Conservation (phyloP, 2,888 invertebrate genomes). For the Pseudoips prasinana region DNA sequence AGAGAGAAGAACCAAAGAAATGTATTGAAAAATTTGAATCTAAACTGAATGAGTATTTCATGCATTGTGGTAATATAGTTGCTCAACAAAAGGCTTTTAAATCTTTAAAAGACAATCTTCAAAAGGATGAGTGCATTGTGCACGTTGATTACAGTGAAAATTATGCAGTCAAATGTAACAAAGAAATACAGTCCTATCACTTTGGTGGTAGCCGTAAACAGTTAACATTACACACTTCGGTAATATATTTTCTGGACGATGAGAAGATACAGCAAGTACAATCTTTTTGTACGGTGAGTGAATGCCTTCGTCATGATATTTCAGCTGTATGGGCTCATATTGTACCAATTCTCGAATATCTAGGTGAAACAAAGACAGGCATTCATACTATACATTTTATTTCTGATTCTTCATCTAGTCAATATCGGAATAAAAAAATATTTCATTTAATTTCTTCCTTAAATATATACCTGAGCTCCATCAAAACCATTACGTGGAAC, state of each 20-base stretch:
- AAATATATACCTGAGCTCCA: too few species aligned
- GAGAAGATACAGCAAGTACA: too few species aligned
- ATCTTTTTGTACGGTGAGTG: neutral
- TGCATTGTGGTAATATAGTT: slow-evolving; percentile 1
- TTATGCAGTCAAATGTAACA: slow-evolving; percentile 5
- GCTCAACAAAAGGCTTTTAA: neutral
- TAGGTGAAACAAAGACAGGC: neutral
- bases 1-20: neutral
- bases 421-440: slow-evolving; percentile 5
- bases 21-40: neutral
- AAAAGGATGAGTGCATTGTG: neutral
- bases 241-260: too few species aligned
- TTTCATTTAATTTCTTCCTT: too few species aligned
- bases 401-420: slow-evolving; percentile 3
- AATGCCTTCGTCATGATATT: too few species aligned
- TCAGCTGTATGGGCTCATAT: too few species aligned
- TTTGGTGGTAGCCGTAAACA: too few species aligned
- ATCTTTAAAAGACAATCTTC: neutral
- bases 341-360: neutral
- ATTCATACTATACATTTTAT: slow-evolving; percentile 1
- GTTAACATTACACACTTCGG: slow-evolving; percentile 6
- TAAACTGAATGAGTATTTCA: neutral
- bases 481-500: too few species aligned
- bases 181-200: too few species aligned
- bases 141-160: slow-evolving; percentile 14